These are phyloP conservation scores for Stichopus chloronotus DNA, from an alignment of 35 echinoderm and acorn worm genomes.

Conservation along the genomic window DNA sequence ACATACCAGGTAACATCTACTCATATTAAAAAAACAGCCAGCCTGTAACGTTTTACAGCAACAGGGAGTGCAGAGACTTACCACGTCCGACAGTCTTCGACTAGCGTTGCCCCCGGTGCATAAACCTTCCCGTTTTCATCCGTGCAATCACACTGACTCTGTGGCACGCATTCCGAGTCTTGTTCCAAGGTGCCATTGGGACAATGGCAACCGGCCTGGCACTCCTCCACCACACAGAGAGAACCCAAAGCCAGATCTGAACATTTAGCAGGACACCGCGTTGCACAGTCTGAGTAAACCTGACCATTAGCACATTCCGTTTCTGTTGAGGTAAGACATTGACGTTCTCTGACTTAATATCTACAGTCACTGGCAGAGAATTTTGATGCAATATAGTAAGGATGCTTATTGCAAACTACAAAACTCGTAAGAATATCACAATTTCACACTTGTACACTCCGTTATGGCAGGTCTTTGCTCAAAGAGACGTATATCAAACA, in stretches of 20 bases:
- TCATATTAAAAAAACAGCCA: no score
- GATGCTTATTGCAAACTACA: no score
- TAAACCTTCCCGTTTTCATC: slow-evolving; percentile 60
- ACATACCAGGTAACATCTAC: no score
- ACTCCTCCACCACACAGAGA: slow-evolving; percentile 62
- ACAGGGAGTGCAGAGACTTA: not conserved
- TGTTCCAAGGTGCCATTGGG: slow-evolving; percentile 75
- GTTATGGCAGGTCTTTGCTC: no score
- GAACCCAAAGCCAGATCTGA: slow-evolving; percentile 78
- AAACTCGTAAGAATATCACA: no score
- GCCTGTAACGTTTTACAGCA: no score
- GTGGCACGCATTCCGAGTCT: slow-evolving; percentile 57
- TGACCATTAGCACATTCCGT: slow-evolving; percentile 62
- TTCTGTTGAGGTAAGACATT: slow-evolving; percentile 33
- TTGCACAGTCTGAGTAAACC: slow-evolving; percentile 74
- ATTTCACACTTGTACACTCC: no score
- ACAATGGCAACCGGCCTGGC: slow-evolving; percentile 77
- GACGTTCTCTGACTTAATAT: not conserved
- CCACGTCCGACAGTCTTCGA: slow-evolving; percentile 80
- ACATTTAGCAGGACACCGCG: slow-evolving; percentile 72
- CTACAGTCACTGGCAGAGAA: no score
- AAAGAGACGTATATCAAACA: no score
- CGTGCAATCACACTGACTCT: slow-evolving; percentile 67
- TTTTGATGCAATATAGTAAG: no score
- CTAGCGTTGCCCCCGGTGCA: slow-evolving; percentile 36